phyloP scores from a whole-genome alignment of 1,140 invertebrate species.

The Bombus confusus region DNA sequence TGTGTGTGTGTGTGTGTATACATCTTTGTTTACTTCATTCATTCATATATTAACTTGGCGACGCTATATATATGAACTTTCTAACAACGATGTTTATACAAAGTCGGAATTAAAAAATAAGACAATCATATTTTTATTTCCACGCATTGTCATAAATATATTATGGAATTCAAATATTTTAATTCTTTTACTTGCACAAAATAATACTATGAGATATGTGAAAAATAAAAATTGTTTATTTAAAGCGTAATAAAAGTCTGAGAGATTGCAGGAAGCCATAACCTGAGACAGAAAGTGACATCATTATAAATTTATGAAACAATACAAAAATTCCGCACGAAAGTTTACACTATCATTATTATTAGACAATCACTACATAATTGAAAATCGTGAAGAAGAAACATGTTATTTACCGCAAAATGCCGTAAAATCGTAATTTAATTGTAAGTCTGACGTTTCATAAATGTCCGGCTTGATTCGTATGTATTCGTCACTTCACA shows the following conservation, averaged over 20 bases:
- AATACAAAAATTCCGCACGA: constrained; percentile 7
- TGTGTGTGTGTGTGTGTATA: fast-evolving
- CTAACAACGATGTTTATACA: constrained; percentile 19
- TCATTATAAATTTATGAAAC: constrained; percentile 27
- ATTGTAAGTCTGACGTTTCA: constrained; percentile 45
- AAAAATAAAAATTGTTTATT: constrained; percentile 41
- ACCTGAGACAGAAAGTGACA: constrained; percentile 59
- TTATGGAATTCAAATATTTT: not conserved
- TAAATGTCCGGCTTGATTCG: constrained; percentile 54
- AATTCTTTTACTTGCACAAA: not conserved
- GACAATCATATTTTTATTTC: not conserved
- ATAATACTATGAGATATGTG: not conserved
- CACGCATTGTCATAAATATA: constrained; percentile 4
- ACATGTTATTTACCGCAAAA: constrained; percentile 30
- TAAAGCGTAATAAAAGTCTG: constrained; percentile 41
- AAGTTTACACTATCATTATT: not conserved
- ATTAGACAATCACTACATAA: not conserved
- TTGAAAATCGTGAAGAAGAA: not conserved
- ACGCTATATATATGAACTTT: not conserved
- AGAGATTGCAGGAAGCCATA: constrained; percentile 46
- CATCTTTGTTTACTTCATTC: not conserved
- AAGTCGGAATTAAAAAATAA: constrained; percentile 4
- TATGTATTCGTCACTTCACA: constrained; percentile 24
- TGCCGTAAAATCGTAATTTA: constrained; percentile 33
- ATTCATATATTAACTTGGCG: not conserved